Evolutionary conservation across 2,113 vertebrate genomes (phyloP), one percentile per base, ranked within the genome.

Genomic region (Pachycephala philippinensis): DNA sequence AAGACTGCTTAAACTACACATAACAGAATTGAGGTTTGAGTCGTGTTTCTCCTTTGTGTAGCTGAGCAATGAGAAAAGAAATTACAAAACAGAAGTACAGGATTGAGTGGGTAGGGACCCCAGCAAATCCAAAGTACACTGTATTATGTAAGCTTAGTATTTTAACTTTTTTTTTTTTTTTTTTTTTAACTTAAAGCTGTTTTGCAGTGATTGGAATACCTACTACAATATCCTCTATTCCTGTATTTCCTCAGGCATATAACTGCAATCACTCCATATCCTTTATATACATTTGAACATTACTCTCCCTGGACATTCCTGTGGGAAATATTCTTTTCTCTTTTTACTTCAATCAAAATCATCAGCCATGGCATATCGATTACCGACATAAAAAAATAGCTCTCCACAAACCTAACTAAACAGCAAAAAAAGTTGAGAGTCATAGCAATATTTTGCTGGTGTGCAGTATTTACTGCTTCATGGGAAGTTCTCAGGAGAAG

Each of bases 321-420:
- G 76, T 75, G 84, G 87, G 90, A 97, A 97, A 95, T 97, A 96
- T 90, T 93, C 40, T 94, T 96, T 95, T 96, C 93, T 94, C 75
- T 87, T 93, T 95, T 89, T 93, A 65, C 89, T 95, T 97, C 95
- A 95, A 37, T 97, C 82, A 92, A 96, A 96, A 96, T 95, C 74
- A 85, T 97, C 90, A 78, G 17, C 89, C 63, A 75, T 95, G 90
- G 79, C 89, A 93, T 89, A 97, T 97, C 4, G 82, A 96, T 97
- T 96, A 94, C 82, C 76, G n/a, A 30, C 59, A 81, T 59, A 74
- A 91, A 90, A 95, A 93, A 76, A 82, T 37, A 88, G 42, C n/a
- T 88, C 50, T 65, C 30, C 2, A 2, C 33, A 83, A 94, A 92
- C 53, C 59, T 93, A 94, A 68, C 84, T 92, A 89, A 91, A 82